Percentiles rank a stretch among this genome's conserved stretches.
Conservation (phyloP, 2,113 vertebrate species). For the Mesoclemmys tuberculata region DNA sequence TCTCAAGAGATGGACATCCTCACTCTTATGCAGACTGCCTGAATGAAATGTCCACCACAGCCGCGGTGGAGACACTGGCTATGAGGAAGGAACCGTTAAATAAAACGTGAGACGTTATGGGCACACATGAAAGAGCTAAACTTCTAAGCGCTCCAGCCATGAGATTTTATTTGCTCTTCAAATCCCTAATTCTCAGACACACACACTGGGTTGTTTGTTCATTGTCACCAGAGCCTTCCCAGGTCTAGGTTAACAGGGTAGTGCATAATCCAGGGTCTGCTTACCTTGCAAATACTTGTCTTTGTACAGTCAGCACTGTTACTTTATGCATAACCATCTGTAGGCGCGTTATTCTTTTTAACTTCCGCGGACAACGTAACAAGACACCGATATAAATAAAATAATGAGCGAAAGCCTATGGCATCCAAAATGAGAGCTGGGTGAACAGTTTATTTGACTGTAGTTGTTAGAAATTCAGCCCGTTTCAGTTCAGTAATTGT, state of each 20-base stretch:
- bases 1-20: neutral
- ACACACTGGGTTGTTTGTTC: neutral
- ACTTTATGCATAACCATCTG: neutral
- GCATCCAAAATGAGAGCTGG: no score
- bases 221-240: neutral
- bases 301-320: neutral
- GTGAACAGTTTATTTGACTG: no score
- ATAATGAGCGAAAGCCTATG: neutral
- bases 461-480: no score
- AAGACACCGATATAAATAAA: neutral
- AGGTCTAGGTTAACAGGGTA: neutral
- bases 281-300: neutral
- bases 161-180: neutral
- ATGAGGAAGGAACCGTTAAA: neutral
- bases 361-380: no score
- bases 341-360: no score
- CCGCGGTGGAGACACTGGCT: neutral
- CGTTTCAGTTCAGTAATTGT: no score
- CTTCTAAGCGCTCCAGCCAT: neutral
- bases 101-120: neutral
- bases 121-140: neutral
- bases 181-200: neutral
- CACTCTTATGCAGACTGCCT: neutral
- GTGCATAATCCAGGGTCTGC: neutral
- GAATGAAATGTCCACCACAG: neutral